Conservation (phyloP, 2,113 vertebrate species). For the Colossoma macropomum region DNA sequence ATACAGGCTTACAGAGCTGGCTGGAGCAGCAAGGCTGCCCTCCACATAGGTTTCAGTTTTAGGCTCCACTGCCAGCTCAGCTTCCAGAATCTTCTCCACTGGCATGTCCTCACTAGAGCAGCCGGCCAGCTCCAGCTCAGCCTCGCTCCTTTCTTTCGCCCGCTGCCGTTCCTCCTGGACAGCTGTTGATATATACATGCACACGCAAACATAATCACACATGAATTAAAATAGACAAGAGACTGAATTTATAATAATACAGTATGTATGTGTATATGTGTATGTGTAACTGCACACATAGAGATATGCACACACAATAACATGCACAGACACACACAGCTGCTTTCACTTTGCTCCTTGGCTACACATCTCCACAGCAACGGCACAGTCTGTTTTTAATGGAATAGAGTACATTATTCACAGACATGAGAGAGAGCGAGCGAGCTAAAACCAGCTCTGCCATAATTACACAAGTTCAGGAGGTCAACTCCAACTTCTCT, state of each 20-base stretch:
- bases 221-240: conserved; percentile 8
- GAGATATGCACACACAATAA: conserved; percentile 15
- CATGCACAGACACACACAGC: conserved; percentile 33
- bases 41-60: conserved; percentile 97
- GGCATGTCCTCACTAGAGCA: conserved; percentile 97
- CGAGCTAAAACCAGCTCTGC: conserved; percentile 18
- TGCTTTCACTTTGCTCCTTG: conserved; percentile 49
- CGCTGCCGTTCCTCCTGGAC: conserved; percentile 97
- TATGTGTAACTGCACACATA: neutral
- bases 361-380: conserved; percentile 48
- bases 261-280: neutral
- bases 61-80: conserved; percentile 94
- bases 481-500: conserved; percentile 33
- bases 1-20: conserved; percentile 87
- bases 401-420: conserved; percentile 45
- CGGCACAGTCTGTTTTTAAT: conserved; percentile 50
- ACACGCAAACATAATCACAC: conserved; percentile 25
- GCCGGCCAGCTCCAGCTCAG: conserved; percentile 90
- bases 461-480: conserved; percentile 35
- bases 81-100: conserved; percentile 97
- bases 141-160: conserved; percentile 91
- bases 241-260: conserved; percentile 38
- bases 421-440: conserved; percentile 31
- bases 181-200: conserved; percentile 74
- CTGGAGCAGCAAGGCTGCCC: conserved; percentile 85